Base-by-base conservation (phyloP, 1,140 invertebrate genomes). In the Anastatus disparis region DNA sequence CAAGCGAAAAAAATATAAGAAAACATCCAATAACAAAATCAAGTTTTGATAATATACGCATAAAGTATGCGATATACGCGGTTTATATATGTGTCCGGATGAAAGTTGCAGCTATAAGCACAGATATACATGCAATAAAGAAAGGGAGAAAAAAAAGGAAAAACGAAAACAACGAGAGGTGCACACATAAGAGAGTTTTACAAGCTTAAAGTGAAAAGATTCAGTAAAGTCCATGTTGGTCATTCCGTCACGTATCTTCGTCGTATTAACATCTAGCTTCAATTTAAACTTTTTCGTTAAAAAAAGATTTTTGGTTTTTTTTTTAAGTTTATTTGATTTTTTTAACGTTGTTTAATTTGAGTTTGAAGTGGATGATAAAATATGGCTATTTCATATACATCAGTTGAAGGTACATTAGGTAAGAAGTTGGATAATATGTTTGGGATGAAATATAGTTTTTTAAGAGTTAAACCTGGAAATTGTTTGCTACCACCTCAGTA, bases 401-500 rank as follows among this genome's bases (percentile, higher is more conserved):
- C 90, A 38, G 72, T 93, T 10, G 89, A 91, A 55, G 88, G 87
- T n/a, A 85, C 89, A 52, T 82, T 88, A 2, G 88, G 87, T 3
- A 81, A 87, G 35, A 87, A 87, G 67, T 81, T 93, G 44, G 91
- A 94, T 75, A 82, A 87, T 27, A 87, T 92, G 76, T 93, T 91
- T 70, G 88, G 89, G 2, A 87, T 88, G 1, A 89, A 91, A 75
- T 87, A 90, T 74, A 89, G 90, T 73, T 89, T 94, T 79, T 84
- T 93, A 4, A 89, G 90, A 78, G 91, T 92, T 1, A 87, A 92
- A 76, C 92, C 92, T 0, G 89, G 91, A 0, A 82, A 86, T 15
- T 89, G 90, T 65, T 84, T 94, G 7, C 76, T 94, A 26, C 92
- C 93, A 1, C 87, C 89, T 0, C 88, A 90, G 69, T 93, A 88